Evolutionary conservation across 2,797 vertebrate genomes (phyloP).

Genomic region (Gymnoscopelus braueri): DNA sequence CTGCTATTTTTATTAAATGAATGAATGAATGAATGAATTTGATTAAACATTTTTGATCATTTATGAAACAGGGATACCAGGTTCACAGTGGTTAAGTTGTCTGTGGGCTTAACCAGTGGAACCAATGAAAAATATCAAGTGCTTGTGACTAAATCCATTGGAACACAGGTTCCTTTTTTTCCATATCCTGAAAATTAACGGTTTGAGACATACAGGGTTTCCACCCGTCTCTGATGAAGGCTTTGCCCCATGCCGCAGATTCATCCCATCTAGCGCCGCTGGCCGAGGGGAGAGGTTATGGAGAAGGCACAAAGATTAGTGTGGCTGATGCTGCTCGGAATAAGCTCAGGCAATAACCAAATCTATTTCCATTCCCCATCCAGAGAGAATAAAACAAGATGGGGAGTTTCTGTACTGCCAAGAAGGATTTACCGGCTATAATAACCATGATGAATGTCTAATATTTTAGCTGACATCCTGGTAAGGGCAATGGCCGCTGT

Average conservation of each 20-base stretch:
- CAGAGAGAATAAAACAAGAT: conserved; percentile 67
- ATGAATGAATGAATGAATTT: too few species aligned
- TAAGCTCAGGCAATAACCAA: conserved; percentile 67
- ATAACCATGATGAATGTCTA: conserved; percentile 75
- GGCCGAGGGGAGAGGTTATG: conserved; percentile 23
- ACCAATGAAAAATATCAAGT: too few species aligned
- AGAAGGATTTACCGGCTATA: conserved; percentile 71
- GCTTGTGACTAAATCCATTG: too few species aligned
- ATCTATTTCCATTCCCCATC: conserved; percentile 63
- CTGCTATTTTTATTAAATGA: too few species aligned
- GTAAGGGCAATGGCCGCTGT: conserved; percentile 43
- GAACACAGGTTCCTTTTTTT: too few species aligned
- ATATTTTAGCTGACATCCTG: conserved; percentile 63
- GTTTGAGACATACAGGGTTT: too few species aligned
- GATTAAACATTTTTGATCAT: too few species aligned
- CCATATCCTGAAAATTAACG: too few species aligned
- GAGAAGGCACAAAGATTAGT: conserved; percentile 67
- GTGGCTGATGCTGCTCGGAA: conserved; percentile 55
- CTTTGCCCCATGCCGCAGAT: not conserved
- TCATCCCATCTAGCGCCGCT: conserved; percentile 9
- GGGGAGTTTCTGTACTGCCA: conserved; percentile 42
- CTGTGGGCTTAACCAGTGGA: too few species aligned
- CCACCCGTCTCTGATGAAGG: not conserved
- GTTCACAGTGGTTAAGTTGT: too few species aligned
- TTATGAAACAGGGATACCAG: too few species aligned